phyloP scores from a whole-genome alignment of 2,797 vertebrate species.

The Rhodeus uyekii region DNA sequence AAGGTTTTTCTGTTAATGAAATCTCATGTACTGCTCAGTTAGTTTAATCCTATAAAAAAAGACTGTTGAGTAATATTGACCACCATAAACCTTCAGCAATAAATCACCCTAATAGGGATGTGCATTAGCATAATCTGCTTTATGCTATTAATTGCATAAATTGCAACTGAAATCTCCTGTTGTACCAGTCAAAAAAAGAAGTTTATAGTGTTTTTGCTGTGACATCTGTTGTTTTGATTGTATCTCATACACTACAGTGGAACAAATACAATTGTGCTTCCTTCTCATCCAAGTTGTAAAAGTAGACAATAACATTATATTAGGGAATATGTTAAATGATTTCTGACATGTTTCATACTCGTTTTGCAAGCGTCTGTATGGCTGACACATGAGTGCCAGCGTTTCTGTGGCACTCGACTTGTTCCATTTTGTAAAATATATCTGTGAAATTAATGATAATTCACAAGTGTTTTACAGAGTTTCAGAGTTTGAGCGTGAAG shows the following conservation, averaged over 20 bases:
- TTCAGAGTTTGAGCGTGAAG: neutral
- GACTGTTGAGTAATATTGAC: constrained; percentile 23
- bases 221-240: neutral
- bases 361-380: constrained; percentile 19
- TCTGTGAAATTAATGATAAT: neutral
- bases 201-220: neutral
- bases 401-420: constrained; percentile 20
- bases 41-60: constrained; percentile 17
- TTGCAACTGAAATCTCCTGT: constrained; percentile 36
- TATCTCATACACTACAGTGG: constrained; percentile 1
- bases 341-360: constrained; percentile 20
- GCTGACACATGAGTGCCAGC: neutral
- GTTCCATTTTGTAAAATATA: neutral
- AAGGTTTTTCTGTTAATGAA: constrained; percentile 9
- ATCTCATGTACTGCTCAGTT: constrained; percentile 15
- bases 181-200: neutral
- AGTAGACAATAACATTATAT: constrained; percentile 40
- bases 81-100: constrained; percentile 36
- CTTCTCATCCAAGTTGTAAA: constrained; percentile 33
- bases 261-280: constrained; percentile 21
- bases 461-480: neutral
- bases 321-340: constrained; percentile 3
- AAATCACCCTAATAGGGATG: constrained; percentile 15
- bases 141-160: constrained; percentile 10
- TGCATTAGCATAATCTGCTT: constrained; percentile 12